Evolutionary conservation across 2,888 invertebrate genomes (phyloP).

Genomic region (Drosophila cracens): DNA sequence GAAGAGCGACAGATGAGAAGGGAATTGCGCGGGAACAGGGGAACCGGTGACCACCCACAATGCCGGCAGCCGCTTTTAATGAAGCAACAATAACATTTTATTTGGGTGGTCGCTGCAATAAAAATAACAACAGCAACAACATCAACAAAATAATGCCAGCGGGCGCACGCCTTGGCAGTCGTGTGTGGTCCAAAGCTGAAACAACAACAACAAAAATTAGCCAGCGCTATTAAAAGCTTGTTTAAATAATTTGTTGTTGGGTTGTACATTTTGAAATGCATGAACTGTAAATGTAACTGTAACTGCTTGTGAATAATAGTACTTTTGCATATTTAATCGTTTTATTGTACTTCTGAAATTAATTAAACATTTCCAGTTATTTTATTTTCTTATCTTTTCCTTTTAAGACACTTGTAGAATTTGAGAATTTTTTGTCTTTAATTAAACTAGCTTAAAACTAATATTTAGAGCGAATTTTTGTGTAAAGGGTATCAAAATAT

Average conservation of each 20-base stretch:
- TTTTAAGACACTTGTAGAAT: not conserved
- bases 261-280: constrained; percentile 7
- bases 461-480: not conserved
- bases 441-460: not conserved
- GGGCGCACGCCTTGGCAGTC: constrained; percentile 39
- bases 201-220: constrained; percentile 38
- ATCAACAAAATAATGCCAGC: constrained; percentile 50
- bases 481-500: constrained; percentile 27
- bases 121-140: constrained; percentile 45
- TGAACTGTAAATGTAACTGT: constrained; percentile 9
- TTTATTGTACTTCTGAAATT: not conserved
- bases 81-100: constrained; percentile 69
- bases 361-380: not conserved
- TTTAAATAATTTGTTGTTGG: constrained; percentile 36
- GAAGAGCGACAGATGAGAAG: constrained; percentile 12
- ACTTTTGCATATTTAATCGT: not conserved
- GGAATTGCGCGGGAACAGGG: constrained; percentile 20
- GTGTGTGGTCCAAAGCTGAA: constrained; percentile 63
- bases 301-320: constrained; percentile 16
- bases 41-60: constrained; percentile 69
- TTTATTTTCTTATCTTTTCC: not conserved
- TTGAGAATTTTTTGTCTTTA: not conserved
- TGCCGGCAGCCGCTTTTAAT: constrained; percentile 73
- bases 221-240: constrained; percentile 35
- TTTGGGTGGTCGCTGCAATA: constrained; percentile 69